Evolutionary conservation across 2,113 vertebrate genomes (phyloP).

Genomic region (Agapornis roseicollis): DNA sequence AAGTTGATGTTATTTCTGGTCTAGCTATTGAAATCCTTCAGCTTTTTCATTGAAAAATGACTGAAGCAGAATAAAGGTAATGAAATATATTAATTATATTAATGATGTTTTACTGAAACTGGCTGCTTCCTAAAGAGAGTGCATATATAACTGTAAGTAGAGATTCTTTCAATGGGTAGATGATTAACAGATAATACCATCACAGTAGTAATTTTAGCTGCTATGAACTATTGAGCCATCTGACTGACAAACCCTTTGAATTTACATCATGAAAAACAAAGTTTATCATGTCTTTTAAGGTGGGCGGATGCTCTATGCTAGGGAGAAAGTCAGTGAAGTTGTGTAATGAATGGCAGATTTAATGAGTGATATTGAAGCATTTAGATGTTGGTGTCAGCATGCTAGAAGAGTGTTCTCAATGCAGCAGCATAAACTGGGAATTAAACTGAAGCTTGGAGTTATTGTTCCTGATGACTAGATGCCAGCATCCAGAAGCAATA

Average conservation of each 20-base stretch:
- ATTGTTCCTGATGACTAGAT: not conserved
- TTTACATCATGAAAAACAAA: not conserved
- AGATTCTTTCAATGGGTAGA: constrained; percentile 42
- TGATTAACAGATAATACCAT: constrained; percentile 50
- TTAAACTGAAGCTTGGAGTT: not conserved
- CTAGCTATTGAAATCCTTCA: constrained; percentile 57
- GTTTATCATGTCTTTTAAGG: not conserved
- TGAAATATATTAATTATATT: constrained; percentile 82
- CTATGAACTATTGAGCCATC: constrained; percentile 32
- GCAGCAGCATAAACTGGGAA: not conserved
- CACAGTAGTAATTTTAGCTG: constrained; percentile 46
- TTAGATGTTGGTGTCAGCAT: not conserved
- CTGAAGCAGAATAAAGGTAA: constrained; percentile 77
- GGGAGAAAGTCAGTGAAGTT: not conserved
- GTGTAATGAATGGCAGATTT: not conserved
- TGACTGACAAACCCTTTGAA: not conserved
- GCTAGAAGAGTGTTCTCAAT: not conserved
- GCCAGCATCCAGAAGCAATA: not conserved
- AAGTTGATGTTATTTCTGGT: constrained; percentile 56
- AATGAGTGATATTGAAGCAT: not conserved
- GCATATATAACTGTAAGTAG: constrained; percentile 34
- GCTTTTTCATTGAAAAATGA: constrained; percentile 60
- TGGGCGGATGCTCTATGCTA: not conserved
- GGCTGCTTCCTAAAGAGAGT: constrained; percentile 63
- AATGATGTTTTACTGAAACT: constrained; percentile 76